Evolutionary conservation across 2,797 vertebrate species (phyloP), one percentile per base, ranked within the genome.

Genomic region (Siniperca undulata): DNA sequence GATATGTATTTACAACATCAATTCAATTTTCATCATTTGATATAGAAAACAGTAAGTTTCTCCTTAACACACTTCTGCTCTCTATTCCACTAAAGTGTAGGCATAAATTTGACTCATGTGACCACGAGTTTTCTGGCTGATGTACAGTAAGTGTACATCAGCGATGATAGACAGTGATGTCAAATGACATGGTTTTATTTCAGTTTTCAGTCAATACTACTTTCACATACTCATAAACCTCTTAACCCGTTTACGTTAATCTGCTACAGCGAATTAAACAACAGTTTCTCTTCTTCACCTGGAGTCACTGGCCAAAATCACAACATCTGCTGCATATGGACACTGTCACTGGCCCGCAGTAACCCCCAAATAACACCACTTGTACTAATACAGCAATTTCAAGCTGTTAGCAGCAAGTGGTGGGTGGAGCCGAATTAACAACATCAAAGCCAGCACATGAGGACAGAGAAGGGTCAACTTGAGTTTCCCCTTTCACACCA

Each of bases 381-480:
- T 84, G 68, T 62, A 78, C 71, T 75, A 79, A 88, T 73, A 82
- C 78, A 69, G 80, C 55, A 60, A 70, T 77, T 90, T 88, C 89
- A 88, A 88, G 86, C 89, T 91, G 89, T 92, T 90, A 86, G 82
- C 88, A 89, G 90, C 78, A 67, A 86, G 89, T 40, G 81, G 53
- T 72, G 86, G 92, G 89, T 74, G 88, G 86, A 88, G 89, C 64
- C 3, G 4, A 65, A 84, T 61, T 67, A 50, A 73, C 77, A 87
- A 90, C 87, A 92, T 93, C 90, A 95, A 92, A 94, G 87, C 44
- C 55, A 11, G 76, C 71, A 78, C 84, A 87, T 86, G 90, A 89
- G 88, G 74, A 89, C 70, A 53, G 53, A 77, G 67, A 73, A 19
- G 69, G 78, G 70, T 91, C 89, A 87, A 81, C 44, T 48, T 5